Evolutionary conservation across 37 sponge, comb jelly and placozoan genomes (phyloP).

Genomic region (Geodia barretti): DNA sequence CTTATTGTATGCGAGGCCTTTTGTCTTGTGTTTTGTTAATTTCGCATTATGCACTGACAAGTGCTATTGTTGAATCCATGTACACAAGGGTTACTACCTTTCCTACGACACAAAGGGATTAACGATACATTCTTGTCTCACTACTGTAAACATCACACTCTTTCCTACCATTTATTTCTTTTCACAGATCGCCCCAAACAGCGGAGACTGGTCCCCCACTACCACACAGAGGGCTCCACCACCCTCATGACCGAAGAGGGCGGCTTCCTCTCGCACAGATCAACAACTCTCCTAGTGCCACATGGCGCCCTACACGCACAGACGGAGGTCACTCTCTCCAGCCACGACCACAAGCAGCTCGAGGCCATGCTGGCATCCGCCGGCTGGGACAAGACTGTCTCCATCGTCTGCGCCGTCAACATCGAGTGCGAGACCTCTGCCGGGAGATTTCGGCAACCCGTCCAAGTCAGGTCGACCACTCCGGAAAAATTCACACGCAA

Average conservation of each 20-base stretch:
- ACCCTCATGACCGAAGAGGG: too few species aligned
- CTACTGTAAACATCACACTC: not conserved
- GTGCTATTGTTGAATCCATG: too few species aligned
- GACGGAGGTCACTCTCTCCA: constrained; percentile 27
- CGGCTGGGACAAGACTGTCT: constrained; percentile 42
- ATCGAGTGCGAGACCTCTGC: constrained; percentile 13
- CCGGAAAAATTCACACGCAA: not conserved
- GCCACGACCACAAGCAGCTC: constrained; percentile 22
- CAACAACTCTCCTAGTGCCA: constrained; percentile 21
- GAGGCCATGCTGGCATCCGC: constrained; percentile 9
- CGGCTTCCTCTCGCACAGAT: not conserved
- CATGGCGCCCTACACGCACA: constrained; percentile 14
- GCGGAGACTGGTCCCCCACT: not conserved
- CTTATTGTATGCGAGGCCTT: too few species aligned
- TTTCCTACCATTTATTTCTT: not conserved
- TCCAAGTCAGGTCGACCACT: not conserved
- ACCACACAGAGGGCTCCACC: not conserved
- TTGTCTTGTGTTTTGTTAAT: too few species aligned
- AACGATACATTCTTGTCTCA: not conserved
- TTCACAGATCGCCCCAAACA: not conserved
- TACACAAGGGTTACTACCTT: too few species aligned
- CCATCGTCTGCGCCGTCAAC: constrained; percentile 20
- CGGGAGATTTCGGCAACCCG: constrained; percentile 21
- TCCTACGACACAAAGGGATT: too few species aligned
- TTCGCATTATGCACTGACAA: too few species aligned